Evolutionary conservation across 1,140 invertebrate genomes (phyloP).

Genomic region (Pseudomyrmex concolor): DNA sequence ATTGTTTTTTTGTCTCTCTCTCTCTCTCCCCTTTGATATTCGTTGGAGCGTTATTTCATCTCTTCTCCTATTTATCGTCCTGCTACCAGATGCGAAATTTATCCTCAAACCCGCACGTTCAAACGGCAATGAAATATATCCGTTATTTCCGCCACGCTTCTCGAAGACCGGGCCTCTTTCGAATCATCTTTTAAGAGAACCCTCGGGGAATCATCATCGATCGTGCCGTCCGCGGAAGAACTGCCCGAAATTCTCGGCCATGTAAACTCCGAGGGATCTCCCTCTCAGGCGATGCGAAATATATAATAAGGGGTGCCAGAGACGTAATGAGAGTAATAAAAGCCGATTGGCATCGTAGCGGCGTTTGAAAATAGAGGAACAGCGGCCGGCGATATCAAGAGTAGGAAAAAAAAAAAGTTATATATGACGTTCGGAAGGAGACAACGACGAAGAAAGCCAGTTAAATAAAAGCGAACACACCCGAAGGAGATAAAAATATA

Average conservation of each 20-base stretch:
- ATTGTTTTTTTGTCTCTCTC: not conserved
- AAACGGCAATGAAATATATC: conserved; percentile 22
- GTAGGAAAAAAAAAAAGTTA: not conserved
- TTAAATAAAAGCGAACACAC: conserved; percentile 22
- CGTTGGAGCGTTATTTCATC: conserved; percentile 37
- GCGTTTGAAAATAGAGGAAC: not conserved
- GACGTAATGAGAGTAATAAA: not conserved
- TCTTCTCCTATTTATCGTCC: conserved; percentile 35
- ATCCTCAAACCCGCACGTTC: conserved; percentile 17
- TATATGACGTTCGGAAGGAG: not conserved
- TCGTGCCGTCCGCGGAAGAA: not conserved
- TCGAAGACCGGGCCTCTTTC: not conserved
- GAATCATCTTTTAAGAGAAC: conserved; percentile 1
- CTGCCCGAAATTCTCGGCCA: not conserved
- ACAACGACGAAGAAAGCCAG: conserved; percentile 4
- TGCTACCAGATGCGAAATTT: conserved; percentile 3
- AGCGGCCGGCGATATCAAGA: conserved; percentile 27
- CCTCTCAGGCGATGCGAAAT: conserved; percentile 9
- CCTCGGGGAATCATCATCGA: conserved; percentile 24
- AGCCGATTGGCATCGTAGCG: not conserved
- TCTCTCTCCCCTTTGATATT: not conserved
- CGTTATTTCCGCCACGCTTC: conserved; percentile 23
- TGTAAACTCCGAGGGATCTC: conserved; percentile 2
- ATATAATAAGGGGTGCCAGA: not conserved
- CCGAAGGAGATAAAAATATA: not conserved